Evolutionary conservation across 2,113 vertebrate species (phyloP), one percentile per base, ranked within the genome.

Genomic region (Chlorodrepanis virens): DNA sequence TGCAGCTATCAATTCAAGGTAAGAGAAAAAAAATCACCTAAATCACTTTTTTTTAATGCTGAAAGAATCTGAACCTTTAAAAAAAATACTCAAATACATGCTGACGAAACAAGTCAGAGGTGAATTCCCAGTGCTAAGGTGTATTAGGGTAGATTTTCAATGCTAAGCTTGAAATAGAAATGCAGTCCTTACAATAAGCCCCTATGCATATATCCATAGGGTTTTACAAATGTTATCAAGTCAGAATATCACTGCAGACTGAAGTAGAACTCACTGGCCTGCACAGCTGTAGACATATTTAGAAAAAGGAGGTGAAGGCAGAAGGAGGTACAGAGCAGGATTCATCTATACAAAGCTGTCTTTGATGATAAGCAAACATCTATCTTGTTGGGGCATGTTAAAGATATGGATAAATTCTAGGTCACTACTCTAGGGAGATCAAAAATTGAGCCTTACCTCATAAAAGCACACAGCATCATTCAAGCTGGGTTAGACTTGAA

Each of bases 301-400:
- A 31, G 37, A 85, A 83, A 88, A 88, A 77, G 33, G 14, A 84
- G 47, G 37, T 69, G 31, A 87, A 93, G 33, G 65, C 75, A 91
- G 60, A 40, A 81, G 25, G 61, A 69, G 52, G 31, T 39, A 92
- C 7, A 82, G 40, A 87, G 42, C 9, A 91, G 50, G 57, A 95
- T 88, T 93, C 84, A 75, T 83, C 68, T 45, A 53, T 19, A 85
- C 85, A 96, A 91, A 94, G 87, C 83, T 72, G 77, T 67, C 86
- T 97, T 95, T 95, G 95, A 93, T 90, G 94, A 97, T 96, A 92
- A 93, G 83, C 61, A 95, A 93, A 76, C 59, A 87, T 84, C n/a
- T 79, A 79, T 53, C 74, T 87, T 74, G 63, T 63, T 89, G 61
- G 53, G 42, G 42, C 80, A 90, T 39, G 67, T 80, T 91, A 89